Base-by-base conservation (phyloP, 1,140 invertebrate genomes). In the Habropoda laboriosa region DNA sequence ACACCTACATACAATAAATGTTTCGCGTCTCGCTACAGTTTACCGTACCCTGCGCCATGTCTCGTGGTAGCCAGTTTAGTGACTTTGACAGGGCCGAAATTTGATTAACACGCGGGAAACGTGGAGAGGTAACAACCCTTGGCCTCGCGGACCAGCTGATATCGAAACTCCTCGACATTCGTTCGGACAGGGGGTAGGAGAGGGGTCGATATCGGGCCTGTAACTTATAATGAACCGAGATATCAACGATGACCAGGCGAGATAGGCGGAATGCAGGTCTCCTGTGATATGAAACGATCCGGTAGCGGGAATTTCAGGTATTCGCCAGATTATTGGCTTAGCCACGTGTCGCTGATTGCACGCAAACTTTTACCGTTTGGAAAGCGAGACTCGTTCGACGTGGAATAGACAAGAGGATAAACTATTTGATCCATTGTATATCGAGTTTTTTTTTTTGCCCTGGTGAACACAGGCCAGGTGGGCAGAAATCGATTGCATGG, bases 41-140 rank as follows among this genome's bases (percentile, higher is more conserved):
- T 86, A 85, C 85, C n/a, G n/a, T n/a, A n/a, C 75, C 51, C 68
- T 51, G 53, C 53, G 60, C 63, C 49, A 21, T 24, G 47, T 55
- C 66, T 38, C 30, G 40, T 47, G n/a, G 78, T 12, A 30, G 61
- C 30, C 21, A 45, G 30, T 49, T n/a, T 30, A 4, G 51, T 85
- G 82, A 67, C 60, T 84, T 73, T 81, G 82, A 80, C 82, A 84
- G 82, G 47, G 55, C 35, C n/a, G n/a, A 79, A 80, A 84, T 85
- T 85, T 81, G 68, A 85, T 85, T 84, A 85, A 84, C 82, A 74
- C 79, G 40, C 18, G 67, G 27, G 57, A 30, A 42, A 68, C 27
- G 30, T 66, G 45, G 49, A 16, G 57, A 30, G 53, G 16, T 13
- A 73, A 47, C 30, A 18, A 10, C 27, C 16, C 3, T n/a, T 2